Percentiles rank a stretch among this genome's conserved stretches.
Evolutionary conservation across 2,113 vertebrate genomes (phyloP).

Genomic region (Leptodactylus fuscus): DNA sequence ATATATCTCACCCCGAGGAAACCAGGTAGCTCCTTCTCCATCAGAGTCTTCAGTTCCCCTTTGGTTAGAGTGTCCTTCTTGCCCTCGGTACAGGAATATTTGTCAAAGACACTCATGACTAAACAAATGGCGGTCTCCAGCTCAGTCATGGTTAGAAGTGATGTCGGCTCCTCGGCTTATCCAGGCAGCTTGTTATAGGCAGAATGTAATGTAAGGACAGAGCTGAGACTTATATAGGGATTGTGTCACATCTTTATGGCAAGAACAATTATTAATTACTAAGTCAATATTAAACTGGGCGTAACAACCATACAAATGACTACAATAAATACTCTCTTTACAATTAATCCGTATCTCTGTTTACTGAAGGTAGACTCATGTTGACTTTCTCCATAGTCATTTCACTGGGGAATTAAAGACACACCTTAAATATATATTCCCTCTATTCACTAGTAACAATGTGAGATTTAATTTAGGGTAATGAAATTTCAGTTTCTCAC

Average conservation of each 20-base stretch:
- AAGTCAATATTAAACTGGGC: constrained; percentile 56
- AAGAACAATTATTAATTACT: constrained; percentile 15
- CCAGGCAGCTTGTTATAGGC: background rate
- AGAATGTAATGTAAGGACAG: background rate
- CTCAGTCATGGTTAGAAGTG: constrained; percentile 67
- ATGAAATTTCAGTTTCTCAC: background rate
- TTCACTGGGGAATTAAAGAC: background rate
- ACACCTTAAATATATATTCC: constrained; percentile 27
- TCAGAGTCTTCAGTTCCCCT: constrained; percentile 72
- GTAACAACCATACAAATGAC: constrained; percentile 4
- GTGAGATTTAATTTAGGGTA: background rate
- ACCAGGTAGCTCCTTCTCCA: constrained; percentile 76
- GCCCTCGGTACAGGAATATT: constrained; percentile 64
- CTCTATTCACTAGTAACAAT: background rate
- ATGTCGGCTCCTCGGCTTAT: background rate
- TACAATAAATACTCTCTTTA: constrained; percentile 5
- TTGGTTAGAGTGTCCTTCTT: constrained; percentile 69
- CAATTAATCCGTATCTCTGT: constrained; percentile 3
- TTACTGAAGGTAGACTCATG: background rate
- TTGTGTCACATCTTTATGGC: background rate
- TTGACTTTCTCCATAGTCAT: constrained; percentile 34
- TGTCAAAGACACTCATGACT: constrained; percentile 71
- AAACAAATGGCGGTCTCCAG: constrained; percentile 70
- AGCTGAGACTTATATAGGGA: constrained; percentile 46
- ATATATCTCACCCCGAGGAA: constrained; percentile 74